Evolutionary conservation across 2,888 invertebrate species (phyloP).

Genomic region (Tipula confusa): DNA sequence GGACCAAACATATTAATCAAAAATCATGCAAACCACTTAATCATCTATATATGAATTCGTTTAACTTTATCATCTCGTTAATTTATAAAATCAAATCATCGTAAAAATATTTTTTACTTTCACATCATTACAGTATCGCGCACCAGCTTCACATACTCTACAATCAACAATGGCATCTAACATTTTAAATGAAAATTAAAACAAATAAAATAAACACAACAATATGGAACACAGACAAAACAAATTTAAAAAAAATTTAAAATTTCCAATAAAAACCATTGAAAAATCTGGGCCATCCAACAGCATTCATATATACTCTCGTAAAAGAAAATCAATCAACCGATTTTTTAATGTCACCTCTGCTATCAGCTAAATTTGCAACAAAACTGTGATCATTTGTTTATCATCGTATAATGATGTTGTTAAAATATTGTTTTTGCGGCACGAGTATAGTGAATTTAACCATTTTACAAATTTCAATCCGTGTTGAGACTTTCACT

Average conservation of each 20-base stretch:
- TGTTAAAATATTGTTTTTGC: no score
- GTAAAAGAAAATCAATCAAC: background rate
- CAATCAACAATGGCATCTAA: background rate
- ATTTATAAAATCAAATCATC: no score
- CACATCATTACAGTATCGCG: background rate
- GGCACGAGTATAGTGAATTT: no score
- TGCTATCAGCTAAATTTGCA: background rate
- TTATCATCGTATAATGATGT: no score
- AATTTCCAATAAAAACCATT: background rate
- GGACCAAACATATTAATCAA: no score
- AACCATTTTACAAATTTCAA: no score
- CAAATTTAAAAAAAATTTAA: background rate
- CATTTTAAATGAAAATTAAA: background rate
- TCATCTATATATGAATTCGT: background rate
- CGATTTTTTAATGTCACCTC: background rate
- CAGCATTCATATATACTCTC: background rate
- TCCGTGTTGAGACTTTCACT: no score
- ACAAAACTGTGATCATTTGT: no score
- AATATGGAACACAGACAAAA: background rate
- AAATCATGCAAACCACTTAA: background rate
- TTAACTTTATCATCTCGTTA: background rate
- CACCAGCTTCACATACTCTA: no score
- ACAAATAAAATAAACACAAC: background rate
- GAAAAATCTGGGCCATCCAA: background rate
- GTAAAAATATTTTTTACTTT: background rate